Conservation (phyloP, 2,113 vertebrate genomes). For the Seriola quinqueradiata region DNA sequence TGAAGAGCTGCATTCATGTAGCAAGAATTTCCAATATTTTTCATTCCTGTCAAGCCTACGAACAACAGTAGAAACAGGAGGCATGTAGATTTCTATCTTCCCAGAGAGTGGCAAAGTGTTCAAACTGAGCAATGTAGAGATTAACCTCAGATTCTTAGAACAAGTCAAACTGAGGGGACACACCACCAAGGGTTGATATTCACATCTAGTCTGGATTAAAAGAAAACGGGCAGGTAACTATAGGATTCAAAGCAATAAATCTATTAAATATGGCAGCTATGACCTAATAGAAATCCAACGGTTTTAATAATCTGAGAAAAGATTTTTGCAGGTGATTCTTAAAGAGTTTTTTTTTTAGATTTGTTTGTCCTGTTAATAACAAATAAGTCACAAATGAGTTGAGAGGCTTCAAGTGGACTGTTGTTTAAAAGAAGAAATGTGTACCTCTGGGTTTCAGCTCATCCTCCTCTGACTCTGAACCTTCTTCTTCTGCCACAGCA, state of each 20-base stretch:
- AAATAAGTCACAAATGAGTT: background rate
- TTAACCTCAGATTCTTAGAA: background rate
- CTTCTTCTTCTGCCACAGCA: slow-evolving; percentile 95
- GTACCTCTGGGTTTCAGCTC: slow-evolving; percentile 97
- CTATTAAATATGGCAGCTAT: background rate
- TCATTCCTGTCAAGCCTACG: slow-evolving; percentile 96
- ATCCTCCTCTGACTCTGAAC: slow-evolving; percentile 97
- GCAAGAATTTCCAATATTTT: slow-evolving; percentile 99
- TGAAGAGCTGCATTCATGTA: slow-evolving; percentile 99
- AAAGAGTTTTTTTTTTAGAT: background rate
- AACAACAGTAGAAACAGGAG: slow-evolving; percentile 23
- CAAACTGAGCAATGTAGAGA: background rate
- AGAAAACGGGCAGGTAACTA: slow-evolving; percentile 9
- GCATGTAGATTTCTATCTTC: background rate
- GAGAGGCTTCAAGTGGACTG: background rate
- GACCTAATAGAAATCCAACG: background rate
- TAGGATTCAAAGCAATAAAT: slow-evolving; percentile 2
- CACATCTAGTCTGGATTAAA: background rate
- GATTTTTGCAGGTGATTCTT: too few relatives aligned
- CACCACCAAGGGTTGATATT: background rate
- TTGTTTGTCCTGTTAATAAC: background rate
- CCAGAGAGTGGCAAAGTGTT: background rate
- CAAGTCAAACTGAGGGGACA: background rate
- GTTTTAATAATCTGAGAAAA: too few relatives aligned
- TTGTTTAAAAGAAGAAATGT: slow-evolving; percentile 1